Percentiles rank a stretch among this genome's conserved stretches.
Conservation (phyloP, 2,888 invertebrate genomes). For the Colostygia pectinataria region DNA sequence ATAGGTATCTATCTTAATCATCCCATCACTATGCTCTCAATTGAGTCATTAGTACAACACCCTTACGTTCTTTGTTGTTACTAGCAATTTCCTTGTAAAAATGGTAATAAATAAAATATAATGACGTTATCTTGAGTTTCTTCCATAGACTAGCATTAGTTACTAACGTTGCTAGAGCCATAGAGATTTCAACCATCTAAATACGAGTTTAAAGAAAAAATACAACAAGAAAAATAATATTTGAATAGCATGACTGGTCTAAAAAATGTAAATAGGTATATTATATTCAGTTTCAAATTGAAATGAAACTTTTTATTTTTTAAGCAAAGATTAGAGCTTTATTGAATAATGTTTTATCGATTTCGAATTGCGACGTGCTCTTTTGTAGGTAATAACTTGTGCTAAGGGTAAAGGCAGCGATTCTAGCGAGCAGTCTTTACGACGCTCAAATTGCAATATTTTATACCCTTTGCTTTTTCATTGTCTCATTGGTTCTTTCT, state of each 20-base stretch:
- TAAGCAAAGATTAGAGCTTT: too few relatives aligned
- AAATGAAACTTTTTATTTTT: too few relatives aligned
- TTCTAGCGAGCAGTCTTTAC: slow-evolving; percentile 15
- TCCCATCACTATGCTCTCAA: slow-evolving; percentile 46
- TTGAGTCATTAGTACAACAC: slow-evolving; percentile 66
- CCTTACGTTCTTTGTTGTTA: slow-evolving; percentile 53
- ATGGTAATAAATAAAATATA: slow-evolving; percentile 46
- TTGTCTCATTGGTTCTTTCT: background rate
- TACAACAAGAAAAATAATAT: too few relatives aligned
- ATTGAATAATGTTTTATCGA: too few relatives aligned
- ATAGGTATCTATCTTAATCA: too few relatives aligned
- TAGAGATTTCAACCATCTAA: too few relatives aligned
- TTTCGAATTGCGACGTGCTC: too few relatives aligned
- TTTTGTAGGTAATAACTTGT: background rate
- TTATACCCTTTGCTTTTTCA: slow-evolving; percentile 3
- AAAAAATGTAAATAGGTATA: too few relatives aligned
- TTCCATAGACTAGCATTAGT: background rate
- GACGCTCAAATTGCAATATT: slow-evolving; percentile 11
- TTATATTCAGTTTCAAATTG: too few relatives aligned
- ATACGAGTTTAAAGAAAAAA: too few relatives aligned
- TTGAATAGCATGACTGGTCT: too few relatives aligned
- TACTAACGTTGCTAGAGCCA: too few relatives aligned
- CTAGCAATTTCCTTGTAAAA: slow-evolving; percentile 56
- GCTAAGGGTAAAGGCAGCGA: slow-evolving; percentile 2
- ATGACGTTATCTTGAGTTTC: slow-evolving; percentile 35